These are phyloP conservation scores for Cheilosia urbana DNA, from an alignment of 2,888 invertebrate genomes.

Conservation along the genomic window DNA sequence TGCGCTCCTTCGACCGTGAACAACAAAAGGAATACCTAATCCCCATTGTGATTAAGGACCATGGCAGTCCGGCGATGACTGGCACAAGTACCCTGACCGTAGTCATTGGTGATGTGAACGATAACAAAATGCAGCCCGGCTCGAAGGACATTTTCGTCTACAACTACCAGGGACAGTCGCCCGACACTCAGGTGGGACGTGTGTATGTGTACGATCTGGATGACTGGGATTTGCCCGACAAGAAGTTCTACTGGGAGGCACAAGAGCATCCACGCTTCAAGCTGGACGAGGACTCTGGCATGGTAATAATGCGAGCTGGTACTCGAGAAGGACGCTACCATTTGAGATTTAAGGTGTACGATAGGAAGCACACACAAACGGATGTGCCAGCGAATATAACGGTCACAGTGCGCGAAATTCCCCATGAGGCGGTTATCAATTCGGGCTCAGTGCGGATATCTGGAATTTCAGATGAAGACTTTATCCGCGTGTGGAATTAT, in stretches of 20 bases:
- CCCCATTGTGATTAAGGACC: conserved; percentile 98
- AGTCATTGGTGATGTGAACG: conserved; percentile 98
- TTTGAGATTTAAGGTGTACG: conserved; percentile 93
- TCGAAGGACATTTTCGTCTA: conserved; percentile 98
- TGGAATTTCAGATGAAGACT: conserved; percentile 98
- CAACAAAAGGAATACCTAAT: conserved; percentile 98
- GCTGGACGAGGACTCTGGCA: conserved; percentile 95
- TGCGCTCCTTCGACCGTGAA: conserved; percentile 96
- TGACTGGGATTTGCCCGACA: conserved; percentile 99
- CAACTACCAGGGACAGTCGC: conserved; percentile 96
- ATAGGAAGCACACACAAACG: conserved; percentile 96
- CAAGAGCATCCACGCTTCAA: conserved; percentile 94
- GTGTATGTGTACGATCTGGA: conserved; percentile 99
- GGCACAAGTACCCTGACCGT: conserved; percentile 98
- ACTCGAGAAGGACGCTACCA: conserved; percentile 95
- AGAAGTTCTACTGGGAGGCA: conserved; percentile 97
- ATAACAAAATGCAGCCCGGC: conserved; percentile 99
- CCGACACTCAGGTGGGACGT: conserved; percentile 95
- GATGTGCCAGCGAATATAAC: conserved; percentile 98
- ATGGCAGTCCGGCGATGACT: conserved; percentile 97
- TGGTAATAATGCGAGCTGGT: conserved; percentile 97
- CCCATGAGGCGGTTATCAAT: conserved; percentile 97
- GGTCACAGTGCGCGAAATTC: conserved; percentile 96
- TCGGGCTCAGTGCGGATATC: conserved; percentile 97
- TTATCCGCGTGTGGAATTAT: conserved; percentile 97